Evolutionary conservation across 2,113 vertebrate species (phyloP).

Genomic region (Ammodytes marinus): DNA sequence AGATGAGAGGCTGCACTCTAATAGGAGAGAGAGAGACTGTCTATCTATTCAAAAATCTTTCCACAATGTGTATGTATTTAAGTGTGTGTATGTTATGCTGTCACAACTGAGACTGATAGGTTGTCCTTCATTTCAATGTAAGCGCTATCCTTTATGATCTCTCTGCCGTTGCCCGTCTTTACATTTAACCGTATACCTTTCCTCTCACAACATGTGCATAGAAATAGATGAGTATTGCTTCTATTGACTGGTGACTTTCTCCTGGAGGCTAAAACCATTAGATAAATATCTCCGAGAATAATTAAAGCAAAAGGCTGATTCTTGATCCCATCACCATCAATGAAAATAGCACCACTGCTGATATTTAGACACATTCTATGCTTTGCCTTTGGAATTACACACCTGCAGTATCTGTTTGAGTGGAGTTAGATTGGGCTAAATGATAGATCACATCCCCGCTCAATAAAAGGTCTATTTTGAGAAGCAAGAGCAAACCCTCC

Average conservation of each 20-base stretch:
- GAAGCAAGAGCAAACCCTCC: not conserved
- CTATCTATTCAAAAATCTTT: not conserved
- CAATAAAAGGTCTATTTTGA: constrained; percentile 11
- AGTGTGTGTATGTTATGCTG: not conserved
- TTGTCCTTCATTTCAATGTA: not conserved
- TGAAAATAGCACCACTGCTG: constrained; percentile 7
- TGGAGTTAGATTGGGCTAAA: constrained; percentile 42
- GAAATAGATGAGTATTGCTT: constrained; percentile 32
- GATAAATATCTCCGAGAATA: constrained; percentile 36
- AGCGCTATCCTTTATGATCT: constrained; percentile 9
- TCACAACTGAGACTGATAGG: not conserved
- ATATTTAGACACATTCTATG: constrained; percentile 32
- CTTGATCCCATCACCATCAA: constrained; percentile 43
- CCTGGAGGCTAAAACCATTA: constrained; percentile 21
- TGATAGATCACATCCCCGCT: constrained; percentile 35
- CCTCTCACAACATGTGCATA: constrained; percentile 5
- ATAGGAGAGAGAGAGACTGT: too few species aligned
- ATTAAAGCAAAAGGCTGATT: constrained; percentile 54
- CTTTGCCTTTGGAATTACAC: constrained; percentile 44
- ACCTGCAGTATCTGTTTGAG: constrained; percentile 40
- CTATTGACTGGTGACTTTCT: constrained; percentile 57
- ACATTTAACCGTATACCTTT: not conserved
- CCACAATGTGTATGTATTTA: not conserved
- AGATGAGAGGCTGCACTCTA: too few species aligned
- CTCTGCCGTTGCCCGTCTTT: not conserved